Conservation (phyloP, 2,113 vertebrate genomes). For the Apistogramma diplotaenia region DNA sequence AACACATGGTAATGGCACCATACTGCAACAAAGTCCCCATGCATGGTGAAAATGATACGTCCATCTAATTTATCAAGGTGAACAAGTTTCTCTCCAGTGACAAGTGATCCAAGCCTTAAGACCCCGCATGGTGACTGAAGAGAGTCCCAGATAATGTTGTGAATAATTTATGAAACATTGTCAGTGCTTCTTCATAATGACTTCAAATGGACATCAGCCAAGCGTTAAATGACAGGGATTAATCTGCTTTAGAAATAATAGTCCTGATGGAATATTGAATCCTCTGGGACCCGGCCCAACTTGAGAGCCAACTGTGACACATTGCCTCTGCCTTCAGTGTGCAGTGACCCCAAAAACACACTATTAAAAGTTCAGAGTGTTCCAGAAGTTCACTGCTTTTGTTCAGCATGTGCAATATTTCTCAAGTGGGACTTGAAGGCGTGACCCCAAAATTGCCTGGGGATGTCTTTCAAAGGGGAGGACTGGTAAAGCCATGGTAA, state of each 20-base stretch:
- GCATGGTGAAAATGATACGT: conserved; percentile 24
- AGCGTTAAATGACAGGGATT: conserved; percentile 78
- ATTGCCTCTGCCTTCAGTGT: conserved; percentile 20
- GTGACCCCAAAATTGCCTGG: not conserved
- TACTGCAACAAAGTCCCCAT: not conserved
- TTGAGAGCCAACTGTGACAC: conserved; percentile 48
- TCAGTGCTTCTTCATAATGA: conserved; percentile 71
- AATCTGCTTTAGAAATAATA: conserved; percentile 76
- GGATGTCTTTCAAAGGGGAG: conserved; percentile 4
- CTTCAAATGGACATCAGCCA: conserved; percentile 74
- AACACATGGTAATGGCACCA: not conserved
- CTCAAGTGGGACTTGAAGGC: not conserved
- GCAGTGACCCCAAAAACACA: conserved; percentile 59
- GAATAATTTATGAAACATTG: conserved; percentile 73
- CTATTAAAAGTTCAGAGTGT: conserved; percentile 61
- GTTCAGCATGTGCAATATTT: not conserved
- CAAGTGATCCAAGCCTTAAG: conserved; percentile 34
- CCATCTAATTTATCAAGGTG: conserved; percentile 34
- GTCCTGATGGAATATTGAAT: conserved; percentile 71
- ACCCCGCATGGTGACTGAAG: conserved; percentile 31
- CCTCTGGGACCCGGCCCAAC: conserved; percentile 50
- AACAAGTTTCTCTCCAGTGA: conserved; percentile 33
- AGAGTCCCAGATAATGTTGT: conserved; percentile 61
- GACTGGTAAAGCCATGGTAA: not conserved
- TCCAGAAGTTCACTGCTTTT: conserved; percentile 50